Base-by-base conservation (phyloP, 1,140 invertebrate genomes). In the Cydia amplana region DNA sequence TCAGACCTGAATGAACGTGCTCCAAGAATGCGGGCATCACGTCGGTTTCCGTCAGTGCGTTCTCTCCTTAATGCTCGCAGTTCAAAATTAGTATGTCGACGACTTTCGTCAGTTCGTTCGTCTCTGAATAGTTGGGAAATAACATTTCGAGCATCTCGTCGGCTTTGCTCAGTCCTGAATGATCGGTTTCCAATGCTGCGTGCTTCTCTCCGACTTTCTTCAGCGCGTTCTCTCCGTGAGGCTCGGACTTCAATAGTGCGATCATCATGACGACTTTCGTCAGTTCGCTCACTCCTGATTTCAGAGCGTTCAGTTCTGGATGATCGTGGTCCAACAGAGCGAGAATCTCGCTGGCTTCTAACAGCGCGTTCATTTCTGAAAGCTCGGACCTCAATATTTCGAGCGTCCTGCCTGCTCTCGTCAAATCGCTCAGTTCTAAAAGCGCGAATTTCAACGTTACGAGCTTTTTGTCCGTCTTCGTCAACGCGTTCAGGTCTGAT, bases 121-220 rank as follows among this genome's bases (percentile, higher is more conserved):
- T 10, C 12, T 9, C 51, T 55, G 5, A 55, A 18, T 55, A 14
- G 16, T 20, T 55, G 51, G 3, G 51, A n/a, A 18, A 9, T 18
- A 55, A 55, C n/a, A 18, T 55, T 55, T 18, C 51, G n/a, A 55
- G 51, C n/a, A 55, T 55, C 51, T 55, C 51, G 51, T 55, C 51
- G 2, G 1, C n/a, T 18, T 18, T 55, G 51, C 16, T 55, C 51
- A 18, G n/a, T 18, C 51, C n/a, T 55, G 51, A 55, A 55, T 55
- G 51, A 18, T 55, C n/a, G 51, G 12, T 5, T 2, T 16, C 28
- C 25, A 67, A 67, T 67, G 14, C 25, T n/a, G 25, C 25, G 25
- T 7, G 28, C 25, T 7, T 32, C 25, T 32, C 25, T 32, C 4
- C 28, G 25, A n/a, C 25, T 36, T 67, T 67, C 28, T 32, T 32